A percentile compares a stretch with the other conserved stretches of the same genome.
phyloP scores from a whole-genome alignment of 2,888 invertebrate species.

The Eupithecia vulgata region DNA sequence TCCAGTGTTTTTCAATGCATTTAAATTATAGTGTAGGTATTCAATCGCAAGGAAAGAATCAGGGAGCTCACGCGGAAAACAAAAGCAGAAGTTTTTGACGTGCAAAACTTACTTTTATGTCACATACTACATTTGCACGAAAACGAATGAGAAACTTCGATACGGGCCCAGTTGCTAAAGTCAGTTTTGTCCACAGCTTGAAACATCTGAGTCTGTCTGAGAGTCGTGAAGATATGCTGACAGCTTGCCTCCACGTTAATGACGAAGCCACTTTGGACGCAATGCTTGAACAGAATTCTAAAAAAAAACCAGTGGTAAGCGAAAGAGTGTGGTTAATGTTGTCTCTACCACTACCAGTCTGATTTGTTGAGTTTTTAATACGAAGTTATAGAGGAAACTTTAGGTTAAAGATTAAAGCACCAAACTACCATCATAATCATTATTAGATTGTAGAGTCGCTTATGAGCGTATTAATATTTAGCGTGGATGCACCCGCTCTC shows the following conservation, averaged over 20 bases:
- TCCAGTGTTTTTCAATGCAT: background rate
- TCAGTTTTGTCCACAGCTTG: constrained; percentile 75
- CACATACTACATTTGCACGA: too few relatives aligned
- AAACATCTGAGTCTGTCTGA: constrained; percentile 85
- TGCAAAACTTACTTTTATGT: too few relatives aligned
- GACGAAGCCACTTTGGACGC: constrained; percentile 60
- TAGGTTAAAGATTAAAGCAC: background rate
- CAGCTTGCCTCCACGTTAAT: constrained; percentile 50
- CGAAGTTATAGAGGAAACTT: background rate
- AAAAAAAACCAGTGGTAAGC: constrained; percentile 61
- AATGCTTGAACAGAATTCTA: constrained; percentile 51
- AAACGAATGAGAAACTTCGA: too few relatives aligned
- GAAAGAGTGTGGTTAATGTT: background rate
- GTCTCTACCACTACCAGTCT: background rate
- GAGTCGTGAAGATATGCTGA: constrained; percentile 61
- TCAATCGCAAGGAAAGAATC: background rate
- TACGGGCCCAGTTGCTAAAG: background rate
- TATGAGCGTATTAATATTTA: background rate
- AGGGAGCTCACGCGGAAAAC: background rate
- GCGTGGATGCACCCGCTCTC: too few relatives aligned
- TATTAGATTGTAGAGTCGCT: background rate
- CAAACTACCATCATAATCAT: background rate
- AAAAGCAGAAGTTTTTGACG: too few relatives aligned
- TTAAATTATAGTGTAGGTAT: background rate
- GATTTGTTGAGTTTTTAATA: background rate